Evolutionary conservation across 2,888 invertebrate genomes (phyloP).

Genomic region (Melanotus villosus): DNA sequence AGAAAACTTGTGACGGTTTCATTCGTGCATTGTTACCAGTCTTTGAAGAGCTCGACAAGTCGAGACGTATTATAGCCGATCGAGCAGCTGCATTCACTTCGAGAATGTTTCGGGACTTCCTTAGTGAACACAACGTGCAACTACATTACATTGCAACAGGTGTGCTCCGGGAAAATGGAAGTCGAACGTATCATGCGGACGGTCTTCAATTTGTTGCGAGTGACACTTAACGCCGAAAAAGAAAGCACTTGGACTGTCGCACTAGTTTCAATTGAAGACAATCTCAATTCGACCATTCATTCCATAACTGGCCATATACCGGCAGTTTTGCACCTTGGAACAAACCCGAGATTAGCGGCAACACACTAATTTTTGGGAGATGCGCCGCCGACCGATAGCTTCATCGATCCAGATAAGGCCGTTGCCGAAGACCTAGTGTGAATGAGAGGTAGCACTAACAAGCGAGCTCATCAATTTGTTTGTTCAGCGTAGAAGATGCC

Average conservation of each 20-base stretch:
- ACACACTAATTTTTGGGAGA: neutral
- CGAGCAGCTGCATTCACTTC: constrained; percentile 38
- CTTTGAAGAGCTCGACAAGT: constrained; percentile 45
- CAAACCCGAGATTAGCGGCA: neutral
- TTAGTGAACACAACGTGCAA: constrained; percentile 25
- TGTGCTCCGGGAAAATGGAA: constrained; percentile 47
- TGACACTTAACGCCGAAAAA: constrained; percentile 26
- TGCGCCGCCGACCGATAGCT: neutral
- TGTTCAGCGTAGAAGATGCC: too few relatives aligned
- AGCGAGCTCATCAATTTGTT: too few relatives aligned
- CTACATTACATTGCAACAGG: constrained; percentile 49
- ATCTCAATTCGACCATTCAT: neutral
- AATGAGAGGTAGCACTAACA: too few relatives aligned
- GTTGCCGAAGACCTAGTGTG: too few relatives aligned
- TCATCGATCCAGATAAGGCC: too few relatives aligned
- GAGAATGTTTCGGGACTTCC: constrained; percentile 7
- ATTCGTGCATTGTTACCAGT: constrained; percentile 20
- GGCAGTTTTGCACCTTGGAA: neutral
- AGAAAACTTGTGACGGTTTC: neutral
- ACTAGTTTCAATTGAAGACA: neutral
- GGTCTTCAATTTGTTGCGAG: constrained; percentile 39
- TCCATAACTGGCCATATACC: neutral
- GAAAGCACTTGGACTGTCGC: neutral
- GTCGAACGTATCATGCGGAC: constrained; percentile 46
- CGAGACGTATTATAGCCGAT: constrained; percentile 19